A percentile compares a stretch with the other conserved stretches of the same genome.
phyloP scores from a whole-genome alignment of 2,113 vertebrate species.

The Paramisgurnus dabryanus region DNA sequence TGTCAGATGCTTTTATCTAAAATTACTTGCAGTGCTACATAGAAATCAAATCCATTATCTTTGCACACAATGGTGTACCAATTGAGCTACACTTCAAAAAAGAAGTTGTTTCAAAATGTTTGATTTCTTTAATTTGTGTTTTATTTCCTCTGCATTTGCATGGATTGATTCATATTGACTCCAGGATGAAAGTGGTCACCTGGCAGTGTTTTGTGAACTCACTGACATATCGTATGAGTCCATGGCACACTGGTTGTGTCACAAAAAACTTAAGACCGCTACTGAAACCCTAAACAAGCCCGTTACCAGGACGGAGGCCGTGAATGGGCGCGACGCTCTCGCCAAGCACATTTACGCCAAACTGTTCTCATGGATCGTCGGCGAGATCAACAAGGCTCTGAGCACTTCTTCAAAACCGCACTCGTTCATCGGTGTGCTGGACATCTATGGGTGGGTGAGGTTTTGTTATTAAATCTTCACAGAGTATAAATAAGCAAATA shows the following conservation, averaged over 20 bases:
- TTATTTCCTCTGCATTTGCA: background rate
- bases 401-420: conserved; percentile 82
- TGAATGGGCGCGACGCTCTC: conserved; percentile 88
- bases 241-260: conserved; percentile 96
- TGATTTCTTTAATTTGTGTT: background rate
- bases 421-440: conserved; percentile 94
- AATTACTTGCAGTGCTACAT: no score
- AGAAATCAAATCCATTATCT: no score
- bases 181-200: conserved; percentile 85
- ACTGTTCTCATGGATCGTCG: conserved; percentile 91
- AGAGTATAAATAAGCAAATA: background rate
- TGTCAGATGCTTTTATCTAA: background rate
- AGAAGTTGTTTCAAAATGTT: background rate
- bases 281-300: conserved; percentile 91
- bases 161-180: conserved; percentile 45
- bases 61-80: no score
- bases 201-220: conserved; percentile 88
- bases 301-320: conserved; percentile 83
- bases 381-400: conserved; percentile 86
- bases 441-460: conserved; percentile 92
- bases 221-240: conserved; percentile 87
- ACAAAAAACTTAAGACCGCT: conserved; percentile 87
- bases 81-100: no score
- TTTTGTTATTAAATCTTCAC: background rate
- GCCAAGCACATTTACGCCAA: conserved; percentile 93